A percentile compares a stretch with the other conserved stretches of the same genome.
These are phyloP conservation scores for Agrotis ipsilon DNA, from an alignment of 2,888 invertebrate genomes.

Conservation along the genomic window DNA sequence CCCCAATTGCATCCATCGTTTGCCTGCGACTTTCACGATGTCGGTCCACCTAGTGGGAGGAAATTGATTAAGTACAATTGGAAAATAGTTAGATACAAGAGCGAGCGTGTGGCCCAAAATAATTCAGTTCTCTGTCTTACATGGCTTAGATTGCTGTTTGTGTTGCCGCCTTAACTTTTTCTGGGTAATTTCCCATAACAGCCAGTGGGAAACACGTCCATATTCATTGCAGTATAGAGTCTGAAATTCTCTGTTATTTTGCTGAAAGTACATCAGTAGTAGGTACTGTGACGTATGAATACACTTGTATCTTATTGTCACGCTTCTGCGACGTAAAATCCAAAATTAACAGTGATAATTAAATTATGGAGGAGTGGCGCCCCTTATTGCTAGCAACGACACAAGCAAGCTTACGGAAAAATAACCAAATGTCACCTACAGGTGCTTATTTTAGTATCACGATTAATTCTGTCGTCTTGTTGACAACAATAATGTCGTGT, in stretches of 20 bases:
- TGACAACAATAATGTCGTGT: conserved; percentile 81
- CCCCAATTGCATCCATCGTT: too few relatives aligned
- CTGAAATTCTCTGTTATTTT: not conserved
- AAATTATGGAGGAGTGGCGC: conserved; percentile 50
- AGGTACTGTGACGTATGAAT: not conserved
- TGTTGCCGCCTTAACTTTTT: too few relatives aligned
- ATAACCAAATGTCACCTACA: conserved; percentile 70
- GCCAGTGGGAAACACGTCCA: not conserved
- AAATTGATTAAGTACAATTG: too few relatives aligned
- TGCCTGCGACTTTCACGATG: too few relatives aligned
- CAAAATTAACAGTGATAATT: conserved; percentile 48
- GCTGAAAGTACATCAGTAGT: not conserved
- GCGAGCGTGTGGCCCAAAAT: too few relatives aligned
- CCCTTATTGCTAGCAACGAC: conserved; percentile 23
- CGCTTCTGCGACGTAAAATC: conserved; percentile 15
- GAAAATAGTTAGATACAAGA: too few relatives aligned
- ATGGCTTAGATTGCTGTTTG: not conserved
- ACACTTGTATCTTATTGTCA: conserved; percentile 12
- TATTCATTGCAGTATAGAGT: too few relatives aligned
- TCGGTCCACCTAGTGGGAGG: too few relatives aligned
- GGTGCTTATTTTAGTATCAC: conserved; percentile 84
- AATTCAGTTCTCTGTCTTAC: too few relatives aligned
- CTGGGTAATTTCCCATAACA: not conserved
- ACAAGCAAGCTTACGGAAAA: conserved; percentile 55
- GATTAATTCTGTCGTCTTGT: conserved; percentile 78